A percentile compares a stretch with the other conserved stretches of the same genome.
phyloP scores from a whole-genome alignment of 2,797 vertebrate genomes.

The Acanthurus leucopareius region DNA sequence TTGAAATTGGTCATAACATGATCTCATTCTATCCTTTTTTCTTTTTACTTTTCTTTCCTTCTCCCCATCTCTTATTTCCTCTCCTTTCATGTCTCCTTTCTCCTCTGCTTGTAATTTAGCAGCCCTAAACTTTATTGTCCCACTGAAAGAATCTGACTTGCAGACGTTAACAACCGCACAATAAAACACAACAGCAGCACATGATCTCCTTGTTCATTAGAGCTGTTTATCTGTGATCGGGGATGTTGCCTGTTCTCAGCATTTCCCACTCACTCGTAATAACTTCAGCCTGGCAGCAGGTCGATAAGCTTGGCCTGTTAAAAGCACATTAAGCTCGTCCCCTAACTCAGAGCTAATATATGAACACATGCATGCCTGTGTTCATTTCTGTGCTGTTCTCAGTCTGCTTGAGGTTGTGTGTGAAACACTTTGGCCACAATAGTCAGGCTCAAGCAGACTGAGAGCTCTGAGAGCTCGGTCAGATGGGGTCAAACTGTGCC shows the following conservation, averaged over 20 bases:
- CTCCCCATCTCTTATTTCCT: not conserved
- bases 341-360: constrained; percentile 23
- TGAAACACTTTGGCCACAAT: constrained; percentile 26
- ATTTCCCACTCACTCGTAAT: constrained; percentile 22
- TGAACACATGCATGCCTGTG: constrained; percentile 7
- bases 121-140: constrained; percentile 32
- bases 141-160: constrained; percentile 23
- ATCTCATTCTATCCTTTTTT: not conserved
- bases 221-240: constrained; percentile 46
- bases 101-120: constrained; percentile 10
- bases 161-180: constrained; percentile 25
- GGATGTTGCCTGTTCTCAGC: constrained; percentile 33
- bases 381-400: constrained; percentile 19
- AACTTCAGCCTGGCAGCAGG: constrained; percentile 47
- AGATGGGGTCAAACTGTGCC: constrained; percentile 33
- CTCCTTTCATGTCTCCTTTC: not conserved
- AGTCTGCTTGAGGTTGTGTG: constrained; percentile 18
- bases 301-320: constrained; percentile 54
- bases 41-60: not conserved
- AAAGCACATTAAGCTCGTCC: constrained; percentile 59
- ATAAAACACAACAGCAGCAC: constrained; percentile 30
- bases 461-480: constrained; percentile 34
- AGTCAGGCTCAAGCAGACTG: constrained; percentile 27
- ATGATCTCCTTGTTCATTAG: constrained; percentile 42
- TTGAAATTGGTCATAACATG: not conserved